Percentiles rank a stretch among this genome's conserved stretches.
Conservation (phyloP, 1,140 invertebrate genomes). For the Mylabris phalerata region DNA sequence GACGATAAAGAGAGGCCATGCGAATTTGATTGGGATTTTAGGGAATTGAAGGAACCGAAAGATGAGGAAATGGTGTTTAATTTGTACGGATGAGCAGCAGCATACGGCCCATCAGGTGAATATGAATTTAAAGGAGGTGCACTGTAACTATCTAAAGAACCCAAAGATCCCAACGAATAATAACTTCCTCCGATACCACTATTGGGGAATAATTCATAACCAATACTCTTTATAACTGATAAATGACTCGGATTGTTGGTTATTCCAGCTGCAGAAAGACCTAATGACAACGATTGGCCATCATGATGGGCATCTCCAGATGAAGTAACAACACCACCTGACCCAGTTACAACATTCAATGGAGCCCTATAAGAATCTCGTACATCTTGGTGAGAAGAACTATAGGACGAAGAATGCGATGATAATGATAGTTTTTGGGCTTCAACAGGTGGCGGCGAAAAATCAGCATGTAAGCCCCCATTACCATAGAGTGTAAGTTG, state of each 20-base stretch:
- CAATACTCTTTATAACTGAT: conserved; percentile 44
- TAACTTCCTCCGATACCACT: conserved; percentile 8
- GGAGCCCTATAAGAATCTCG: conserved; percentile 41
- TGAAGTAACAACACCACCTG: conserved; percentile 34
- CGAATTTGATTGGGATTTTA: conserved; percentile 2
- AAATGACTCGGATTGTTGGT: conserved; percentile 34
- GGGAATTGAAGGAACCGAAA: conserved; percentile 14
- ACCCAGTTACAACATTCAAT: conserved; percentile 38
- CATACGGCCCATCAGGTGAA: conserved; percentile 45
- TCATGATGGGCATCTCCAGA: conserved; percentile 33
- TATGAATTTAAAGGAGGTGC: conserved; percentile 46
- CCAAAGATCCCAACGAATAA: conserved; percentile 13
- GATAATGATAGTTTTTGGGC: background rate
- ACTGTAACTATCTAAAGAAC: conserved; percentile 42
- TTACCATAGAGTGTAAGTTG: conserved; percentile 31
- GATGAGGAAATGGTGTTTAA: conserved; percentile 12
- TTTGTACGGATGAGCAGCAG: conserved; percentile 38
- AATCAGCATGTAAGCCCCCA: conserved; percentile 35
- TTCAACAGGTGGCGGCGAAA: conserved; percentile 44
- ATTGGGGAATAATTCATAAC: conserved; percentile 43
- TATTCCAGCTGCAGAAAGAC: conserved; percentile 24
- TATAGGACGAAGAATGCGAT: conserved; percentile 1
- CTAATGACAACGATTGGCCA: conserved; percentile 16
- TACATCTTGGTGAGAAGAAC: conserved; percentile 21
- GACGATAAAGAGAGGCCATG: conserved; percentile 22